phyloP scores from a whole-genome alignment of 2,888 invertebrate species.

The Falcaria lacertinaria region DNA sequence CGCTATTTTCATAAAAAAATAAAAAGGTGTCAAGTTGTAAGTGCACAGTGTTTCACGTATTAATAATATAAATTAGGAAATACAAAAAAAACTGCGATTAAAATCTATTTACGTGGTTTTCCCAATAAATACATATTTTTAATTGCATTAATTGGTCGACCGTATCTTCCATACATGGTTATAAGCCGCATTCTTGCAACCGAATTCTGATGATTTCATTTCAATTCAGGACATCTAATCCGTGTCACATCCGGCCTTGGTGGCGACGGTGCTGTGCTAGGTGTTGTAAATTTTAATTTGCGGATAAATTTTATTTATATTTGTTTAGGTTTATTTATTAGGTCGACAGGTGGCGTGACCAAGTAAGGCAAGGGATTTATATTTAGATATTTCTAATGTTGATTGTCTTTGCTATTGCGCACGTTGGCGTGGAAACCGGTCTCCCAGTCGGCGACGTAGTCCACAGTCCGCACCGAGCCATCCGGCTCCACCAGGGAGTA shows the following conservation, averaged over 20 bases:
- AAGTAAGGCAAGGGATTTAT: slow-evolving; percentile 18
- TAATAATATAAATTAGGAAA: too few relatives aligned
- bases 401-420: slow-evolving; percentile 81
- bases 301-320: not conserved
- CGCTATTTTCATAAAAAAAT: too few relatives aligned
- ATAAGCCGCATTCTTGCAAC: not conserved
- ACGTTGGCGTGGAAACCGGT: slow-evolving; percentile 88
- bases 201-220: not conserved
- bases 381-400: slow-evolving; percentile 41
- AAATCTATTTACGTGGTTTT: too few relatives aligned
- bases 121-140: too few relatives aligned
- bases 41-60: too few relatives aligned
- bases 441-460: slow-evolving; percentile 88
- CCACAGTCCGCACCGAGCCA: slow-evolving; percentile 86
- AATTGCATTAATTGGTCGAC: too few relatives aligned
- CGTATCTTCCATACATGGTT: not conserved
- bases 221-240: not conserved
- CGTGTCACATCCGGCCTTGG: not conserved
- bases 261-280: not conserved
- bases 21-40: too few relatives aligned
- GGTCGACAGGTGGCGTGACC: slow-evolving; percentile 18
- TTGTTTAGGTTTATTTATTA: not conserved
- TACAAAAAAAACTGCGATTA: too few relatives aligned
- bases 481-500: slow-evolving; percentile 86
- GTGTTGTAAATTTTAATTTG: not conserved